Conservation (phyloP, 2,797 vertebrate species). For the Xerus rutilus region DNA sequence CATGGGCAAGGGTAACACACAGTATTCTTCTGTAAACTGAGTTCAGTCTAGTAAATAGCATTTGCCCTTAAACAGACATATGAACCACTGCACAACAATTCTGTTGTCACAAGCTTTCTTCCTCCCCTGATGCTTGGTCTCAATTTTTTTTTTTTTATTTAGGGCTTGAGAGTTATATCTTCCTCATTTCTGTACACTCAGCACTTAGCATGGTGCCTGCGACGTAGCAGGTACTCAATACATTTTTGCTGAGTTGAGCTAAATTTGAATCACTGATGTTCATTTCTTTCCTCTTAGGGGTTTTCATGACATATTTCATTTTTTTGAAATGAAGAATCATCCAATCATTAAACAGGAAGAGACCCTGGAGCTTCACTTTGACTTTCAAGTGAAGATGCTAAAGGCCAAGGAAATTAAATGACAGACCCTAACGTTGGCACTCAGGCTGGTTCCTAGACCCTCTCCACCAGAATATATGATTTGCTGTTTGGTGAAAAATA, state of each 20-base stretch:
- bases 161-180: not conserved
- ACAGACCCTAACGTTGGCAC: not conserved
- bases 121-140: not conserved
- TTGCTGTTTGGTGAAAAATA: conserved; percentile 11
- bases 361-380: not conserved
- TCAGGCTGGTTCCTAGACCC: not conserved
- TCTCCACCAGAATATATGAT: not conserved
- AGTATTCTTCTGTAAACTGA: not conserved
- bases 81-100: not conserved
- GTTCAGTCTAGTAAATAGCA: conserved; percentile 43
- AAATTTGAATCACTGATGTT: conserved; percentile 25
- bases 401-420: not conserved
- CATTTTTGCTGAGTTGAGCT: not conserved
- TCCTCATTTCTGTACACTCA: not conserved
- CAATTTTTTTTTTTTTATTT: not conserved
- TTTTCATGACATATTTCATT: not conserved
- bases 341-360: not conserved
- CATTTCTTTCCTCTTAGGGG: not conserved
- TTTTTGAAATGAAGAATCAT: conserved; percentile 16
- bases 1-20: not conserved
- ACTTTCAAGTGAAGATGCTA: not conserved
- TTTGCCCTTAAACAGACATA: not conserved
- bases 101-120: not conserved
- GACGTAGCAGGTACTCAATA: not conserved
- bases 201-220: not conserved